Evolutionary conservation across 2,888 invertebrate genomes (phyloP), one percentile per base, ranked within the genome.

Genomic region (Fragum fragum): DNA sequence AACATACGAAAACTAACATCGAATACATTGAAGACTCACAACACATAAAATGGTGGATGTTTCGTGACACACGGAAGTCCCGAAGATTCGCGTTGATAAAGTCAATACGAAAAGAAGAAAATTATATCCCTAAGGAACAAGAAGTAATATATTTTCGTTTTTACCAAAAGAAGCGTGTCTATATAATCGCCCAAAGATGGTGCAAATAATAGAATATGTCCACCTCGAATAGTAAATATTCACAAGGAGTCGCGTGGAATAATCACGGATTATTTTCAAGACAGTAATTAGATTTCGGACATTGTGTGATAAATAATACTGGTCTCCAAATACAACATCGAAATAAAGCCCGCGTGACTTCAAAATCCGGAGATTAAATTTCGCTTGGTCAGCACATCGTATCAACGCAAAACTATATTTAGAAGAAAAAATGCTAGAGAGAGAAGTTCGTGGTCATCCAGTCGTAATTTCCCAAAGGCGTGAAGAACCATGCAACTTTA

Each of bases 181-280:
- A 32, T 32, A 32, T 32, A 29, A n/a, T 11, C 61, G 32, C 61
- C 61, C 29, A 32, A 61, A 61, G 61, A 16, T 32, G n/a, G n/a
- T 28, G 61, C 16, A 61, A 61, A 61, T 61, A 61, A 61, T 61
- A 29, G 61, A 32, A 61, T 28, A 61, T 61, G 61, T 61, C 61
- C 61, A 61, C 61, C 61, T n/a, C 57, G 32, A 61, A 61, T 61
- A 32, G 61, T 61, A 61, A 61, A 61, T 61, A 61, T 61, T 61
- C 32, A 61, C n/a, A 61, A 18, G 26, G 2, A 16, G 32, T 18
- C 61, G 32, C 29, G 61, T 9, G 29, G 29, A 29, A 61, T 61
- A 29, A n/a, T 61, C 28, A 61, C 61, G n/a, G 61, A 32, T 61
- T 5, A 61, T 14, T 61, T 61, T 29, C 7, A 14, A 61, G 32